Evolutionary conservation across 2,888 invertebrate genomes (phyloP).

Genomic region (Isoperla grammatica): DNA sequence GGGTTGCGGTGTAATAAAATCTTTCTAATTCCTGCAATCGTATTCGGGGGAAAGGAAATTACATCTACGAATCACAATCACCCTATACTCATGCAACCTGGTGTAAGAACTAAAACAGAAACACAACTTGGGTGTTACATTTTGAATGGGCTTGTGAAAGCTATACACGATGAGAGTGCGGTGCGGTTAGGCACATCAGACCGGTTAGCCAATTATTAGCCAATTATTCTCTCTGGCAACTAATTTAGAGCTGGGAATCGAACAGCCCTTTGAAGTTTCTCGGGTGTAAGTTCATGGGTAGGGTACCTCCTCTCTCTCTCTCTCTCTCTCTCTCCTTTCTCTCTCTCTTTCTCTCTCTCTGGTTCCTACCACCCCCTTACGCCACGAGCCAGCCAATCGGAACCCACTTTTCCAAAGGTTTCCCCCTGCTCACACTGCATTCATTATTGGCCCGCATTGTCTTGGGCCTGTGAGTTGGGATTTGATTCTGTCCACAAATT

Average conservation of each 20-base stretch:
- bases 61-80: too few species aligned
- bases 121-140: too few species aligned
- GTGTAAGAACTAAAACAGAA: too few species aligned
- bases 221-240: conserved; percentile 27
- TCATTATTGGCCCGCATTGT: conserved; percentile 23
- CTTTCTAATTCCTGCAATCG: too few species aligned
- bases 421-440: conserved; percentile 16
- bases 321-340: conserved; percentile 11
- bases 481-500: conserved; percentile 15
- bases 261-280: conserved; percentile 24
- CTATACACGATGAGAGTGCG: background rate
- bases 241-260: conserved; percentile 27
- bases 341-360: background rate
- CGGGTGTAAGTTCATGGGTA: conserved; percentile 20
- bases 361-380: background rate
- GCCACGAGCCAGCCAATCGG: conserved; percentile 7
- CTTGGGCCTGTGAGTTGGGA: background rate
- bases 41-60: too few species aligned
- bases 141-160: too few species aligned
- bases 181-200: conserved; percentile 14
- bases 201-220: conserved; percentile 28
- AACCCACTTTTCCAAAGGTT: conserved; percentile 15
- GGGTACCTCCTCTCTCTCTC: conserved; percentile 14
- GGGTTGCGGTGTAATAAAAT: too few species aligned
- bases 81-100: too few species aligned